Evolutionary conservation across 2,888 invertebrate genomes (phyloP), one percentile per base, ranked within the genome.

Genomic region (Anarsia innoxiella): DNA sequence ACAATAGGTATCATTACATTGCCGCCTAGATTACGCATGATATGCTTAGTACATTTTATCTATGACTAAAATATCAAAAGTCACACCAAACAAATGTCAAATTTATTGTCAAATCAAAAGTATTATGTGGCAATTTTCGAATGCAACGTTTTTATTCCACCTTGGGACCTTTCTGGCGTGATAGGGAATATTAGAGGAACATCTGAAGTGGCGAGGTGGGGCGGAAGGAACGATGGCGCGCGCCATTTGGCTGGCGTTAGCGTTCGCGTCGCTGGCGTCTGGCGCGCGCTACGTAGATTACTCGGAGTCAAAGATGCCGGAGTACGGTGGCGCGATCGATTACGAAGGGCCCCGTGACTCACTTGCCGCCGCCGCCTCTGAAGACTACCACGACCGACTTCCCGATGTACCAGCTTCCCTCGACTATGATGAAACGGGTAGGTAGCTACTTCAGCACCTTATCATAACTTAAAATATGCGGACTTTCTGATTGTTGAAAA

Each of bases 291-390:
- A 71, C 52, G 57, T 51, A 2, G 77, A 79, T 44, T 79, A 79
- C 53, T 56, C 61, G 4, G 70, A 62, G 23, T 68, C 51, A 10
- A 63, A 60, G 37, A 70, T 78, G 78, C 80, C 80, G 5, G 64
- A 63, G 36, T 80, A 80, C 48, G 71, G 55, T 15, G 55, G 49
- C 14, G 53, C 48, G 15, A 48, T 44, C 31, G 69, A 66, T 12
- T 70, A 73, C 42, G 69, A 68, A 9, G 48, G 43, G 8, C 49
- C 44, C 1, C 52, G 41, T 10, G 59, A 55, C 25, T 30, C 28
- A 37, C 36, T 40, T 35, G 30, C 40, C 39, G 38, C 46, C 41
- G n/a, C 39, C 15, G 37, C n/a, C n/a, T n/a, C 36, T 31, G 45
- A 47, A 32, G 47, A 48, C 3, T 76, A 78, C 43, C 59, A 50